Percentiles rank a stretch among this genome's conserved stretches.
Conservation (phyloP, 2,113 vertebrate genomes). For the Apus apus region DNA sequence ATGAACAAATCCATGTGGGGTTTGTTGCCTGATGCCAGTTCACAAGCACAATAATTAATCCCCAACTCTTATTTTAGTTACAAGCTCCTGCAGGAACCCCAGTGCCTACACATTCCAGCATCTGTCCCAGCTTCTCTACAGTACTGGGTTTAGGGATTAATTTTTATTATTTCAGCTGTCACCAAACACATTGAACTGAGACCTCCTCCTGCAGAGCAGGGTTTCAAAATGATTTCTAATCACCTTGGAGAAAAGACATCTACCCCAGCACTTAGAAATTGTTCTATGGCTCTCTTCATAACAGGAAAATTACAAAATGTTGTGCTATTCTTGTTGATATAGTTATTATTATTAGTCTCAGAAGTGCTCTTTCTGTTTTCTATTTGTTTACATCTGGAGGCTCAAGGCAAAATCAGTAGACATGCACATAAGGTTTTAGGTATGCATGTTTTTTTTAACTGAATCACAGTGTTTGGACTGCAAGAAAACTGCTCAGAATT, state of each 20-base stretch:
- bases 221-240: neutral
- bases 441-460: neutral
- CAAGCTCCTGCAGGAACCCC: neutral
- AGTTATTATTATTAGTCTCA: neutral
- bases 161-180: neutral
- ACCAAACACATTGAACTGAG: neutral
- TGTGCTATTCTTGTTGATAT: neutral
- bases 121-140: neutral
- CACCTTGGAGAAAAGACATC: neutral
- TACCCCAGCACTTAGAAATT: neutral
- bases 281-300: neutral
- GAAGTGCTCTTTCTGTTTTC: neutral
- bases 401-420: neutral
- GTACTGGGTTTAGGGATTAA: neutral
- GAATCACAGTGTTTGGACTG: neutral
- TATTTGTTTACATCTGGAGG: neutral
- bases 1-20: neutral
- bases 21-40: neutral
- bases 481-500: neutral
- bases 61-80: neutral
- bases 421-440: neutral
- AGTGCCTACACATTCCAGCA: neutral
- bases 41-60: neutral
- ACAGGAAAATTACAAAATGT: neutral
- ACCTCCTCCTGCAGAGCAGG: neutral